Evolutionary conservation across 2,888 invertebrate genomes (phyloP).

Genomic region (Drosophila fulvimacula): DNA sequence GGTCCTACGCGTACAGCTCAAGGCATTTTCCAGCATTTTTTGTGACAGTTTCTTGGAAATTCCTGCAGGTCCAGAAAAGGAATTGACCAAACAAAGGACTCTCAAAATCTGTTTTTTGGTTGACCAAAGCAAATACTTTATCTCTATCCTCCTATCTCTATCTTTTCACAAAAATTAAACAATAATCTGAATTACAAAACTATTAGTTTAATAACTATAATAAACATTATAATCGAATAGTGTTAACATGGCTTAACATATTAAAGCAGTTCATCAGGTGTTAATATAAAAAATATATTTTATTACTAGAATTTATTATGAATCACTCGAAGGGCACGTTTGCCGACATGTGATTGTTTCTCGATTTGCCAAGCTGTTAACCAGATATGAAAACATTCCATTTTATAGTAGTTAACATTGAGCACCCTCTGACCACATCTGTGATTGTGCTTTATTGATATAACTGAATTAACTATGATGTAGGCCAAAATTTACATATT

Average conservation of each 20-base stretch:
- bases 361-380: not conserved
- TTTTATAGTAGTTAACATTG: not conserved
- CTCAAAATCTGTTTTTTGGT: conserved; percentile 4
- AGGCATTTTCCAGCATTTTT: conserved; percentile 31
- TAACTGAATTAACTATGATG: not conserved
- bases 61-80: not conserved
- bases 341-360: not conserved
- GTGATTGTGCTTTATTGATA: not conserved
- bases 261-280: not conserved
- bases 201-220: not conserved
- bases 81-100: conserved; percentile 5
- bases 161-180: not conserved
- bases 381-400: not conserved
- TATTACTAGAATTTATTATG: not conserved
- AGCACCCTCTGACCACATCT: not conserved
- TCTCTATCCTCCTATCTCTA: not conserved
- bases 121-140: not conserved
- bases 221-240: not conserved
- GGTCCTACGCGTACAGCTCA: conserved; percentile 32
- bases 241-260: not conserved
- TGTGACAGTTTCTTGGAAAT: conserved; percentile 48
- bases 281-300: not conserved
- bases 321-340: not conserved
- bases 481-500: not conserved
- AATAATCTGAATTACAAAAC: too few relatives aligned